Evolutionary conservation across 1,140 invertebrate species (phyloP).

Genomic region (Physella acuta): DNA sequence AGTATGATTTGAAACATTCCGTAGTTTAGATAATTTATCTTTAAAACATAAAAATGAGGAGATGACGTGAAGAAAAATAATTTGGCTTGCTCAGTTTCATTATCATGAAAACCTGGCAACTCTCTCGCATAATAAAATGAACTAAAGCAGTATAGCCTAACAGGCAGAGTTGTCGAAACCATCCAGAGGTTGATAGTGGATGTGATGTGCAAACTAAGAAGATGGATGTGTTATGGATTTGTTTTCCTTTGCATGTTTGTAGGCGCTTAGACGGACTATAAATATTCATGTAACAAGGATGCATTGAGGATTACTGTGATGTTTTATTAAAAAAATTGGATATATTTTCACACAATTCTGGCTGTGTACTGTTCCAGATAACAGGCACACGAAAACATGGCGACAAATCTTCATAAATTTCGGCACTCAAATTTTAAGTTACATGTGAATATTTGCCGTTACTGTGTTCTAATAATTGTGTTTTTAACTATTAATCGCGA

Average conservation of each 20-base stretch:
- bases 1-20: too few relatives aligned
- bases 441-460: background rate
- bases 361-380: slow-evolving; percentile 32
- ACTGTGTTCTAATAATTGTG: slow-evolving; percentile 17
- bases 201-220: slow-evolving; percentile 22
- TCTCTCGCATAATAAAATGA: slow-evolving; percentile 1
- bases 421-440: background rate
- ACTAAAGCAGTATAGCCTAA: too few relatives aligned
- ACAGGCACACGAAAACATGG: slow-evolving; percentile 32
- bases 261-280: slow-evolving; percentile 29
- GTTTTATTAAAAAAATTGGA: background rate
- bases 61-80: too few relatives aligned
- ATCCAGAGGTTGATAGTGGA: background rate
- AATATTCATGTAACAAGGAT: background rate
- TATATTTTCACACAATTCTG: slow-evolving; percentile 13
- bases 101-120: slow-evolving; percentile 5
- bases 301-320: background rate
- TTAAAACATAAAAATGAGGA: too few relatives aligned
- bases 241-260: slow-evolving; percentile 33
- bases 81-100: too few relatives aligned
- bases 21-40: too few relatives aligned
- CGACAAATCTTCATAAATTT: slow-evolving; percentile 30
- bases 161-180: slow-evolving; percentile 1
- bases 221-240: slow-evolving; percentile 31
- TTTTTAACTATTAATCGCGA: slow-evolving; percentile 28